These are phyloP conservation scores for Rhadinocentrus ornatus DNA, from an alignment of 2,797 vertebrate genomes.

Conservation along the genomic window DNA sequence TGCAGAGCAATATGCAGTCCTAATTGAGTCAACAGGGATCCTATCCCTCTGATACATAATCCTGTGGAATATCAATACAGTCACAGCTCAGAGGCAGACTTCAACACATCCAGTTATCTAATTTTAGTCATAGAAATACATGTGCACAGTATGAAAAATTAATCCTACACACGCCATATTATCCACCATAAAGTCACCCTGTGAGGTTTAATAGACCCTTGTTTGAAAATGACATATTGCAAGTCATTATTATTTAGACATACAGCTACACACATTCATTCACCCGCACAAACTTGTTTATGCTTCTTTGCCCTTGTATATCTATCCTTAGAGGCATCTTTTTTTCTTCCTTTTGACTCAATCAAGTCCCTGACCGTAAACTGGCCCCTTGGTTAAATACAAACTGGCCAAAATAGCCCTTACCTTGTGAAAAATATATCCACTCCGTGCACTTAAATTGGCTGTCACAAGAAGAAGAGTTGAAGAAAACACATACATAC, in stretches of 20 bases:
- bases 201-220: constrained; percentile 22
- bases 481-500: constrained; percentile 1
- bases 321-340: constrained; percentile 35
- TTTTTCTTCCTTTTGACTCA: constrained; percentile 31
- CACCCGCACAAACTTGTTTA: constrained; percentile 21
- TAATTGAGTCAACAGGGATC: constrained; percentile 69
- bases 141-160: constrained; percentile 9
- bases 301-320: constrained; percentile 32
- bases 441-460: constrained; percentile 21
- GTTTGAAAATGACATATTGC: constrained; percentile 43
- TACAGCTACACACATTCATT: constrained; percentile 8
- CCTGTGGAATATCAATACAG: constrained; percentile 51
- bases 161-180: constrained; percentile 16
- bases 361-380: constrained; percentile 51
- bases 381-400: constrained; percentile 41
- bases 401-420: constrained; percentile 39
- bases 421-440: constrained; percentile 51
- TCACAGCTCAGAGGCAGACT: constrained; percentile 15
- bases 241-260: constrained; percentile 38
- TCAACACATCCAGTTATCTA: constrained; percentile 19
- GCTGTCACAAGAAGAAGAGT: constrained; percentile 26
- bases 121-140: constrained; percentile 28
- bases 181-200: constrained; percentile 27
- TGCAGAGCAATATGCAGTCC: constrained; percentile 49
- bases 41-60: constrained; percentile 20